Evolutionary conservation across 2,797 vertebrate species (phyloP).

Genomic region (Acanthopagrus latus): DNA sequence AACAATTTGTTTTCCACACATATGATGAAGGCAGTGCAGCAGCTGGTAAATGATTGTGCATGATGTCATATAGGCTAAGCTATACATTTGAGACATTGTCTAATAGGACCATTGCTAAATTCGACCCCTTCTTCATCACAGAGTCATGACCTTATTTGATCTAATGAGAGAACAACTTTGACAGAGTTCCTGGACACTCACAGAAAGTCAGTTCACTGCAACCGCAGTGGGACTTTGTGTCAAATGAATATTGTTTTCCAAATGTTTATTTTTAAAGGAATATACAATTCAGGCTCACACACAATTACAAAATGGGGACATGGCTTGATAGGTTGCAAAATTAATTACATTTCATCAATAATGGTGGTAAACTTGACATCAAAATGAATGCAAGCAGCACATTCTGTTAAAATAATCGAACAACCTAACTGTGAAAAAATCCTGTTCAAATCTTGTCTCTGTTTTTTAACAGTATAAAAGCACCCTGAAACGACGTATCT

Average conservation of each 20-base stretch:
- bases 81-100: neutral
- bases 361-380: neutral
- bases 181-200: neutral
- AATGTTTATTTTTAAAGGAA: neutral
- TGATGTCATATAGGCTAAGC: neutral
- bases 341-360: neutral
- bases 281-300: neutral
- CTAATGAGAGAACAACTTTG: neutral
- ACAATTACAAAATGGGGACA: neutral
- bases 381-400: neutral
- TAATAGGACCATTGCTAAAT: neutral
- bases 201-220: neutral
- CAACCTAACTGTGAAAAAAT: neutral
- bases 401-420: constrained; percentile 25
- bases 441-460: neutral
- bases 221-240: neutral
- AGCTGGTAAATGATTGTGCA: neutral
- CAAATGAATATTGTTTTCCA: neutral
- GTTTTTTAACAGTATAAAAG: constrained; percentile 26
- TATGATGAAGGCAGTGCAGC: neutral
- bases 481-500: constrained; percentile 1
- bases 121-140: neutral
- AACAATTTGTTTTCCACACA: constrained; percentile 1
- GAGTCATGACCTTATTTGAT: neutral
- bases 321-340: too few species aligned